Evolutionary conservation across 1,140 invertebrate genomes (phyloP), one percentile per base, ranked within the genome.

Genomic region (Drosophila orosa): DNA sequence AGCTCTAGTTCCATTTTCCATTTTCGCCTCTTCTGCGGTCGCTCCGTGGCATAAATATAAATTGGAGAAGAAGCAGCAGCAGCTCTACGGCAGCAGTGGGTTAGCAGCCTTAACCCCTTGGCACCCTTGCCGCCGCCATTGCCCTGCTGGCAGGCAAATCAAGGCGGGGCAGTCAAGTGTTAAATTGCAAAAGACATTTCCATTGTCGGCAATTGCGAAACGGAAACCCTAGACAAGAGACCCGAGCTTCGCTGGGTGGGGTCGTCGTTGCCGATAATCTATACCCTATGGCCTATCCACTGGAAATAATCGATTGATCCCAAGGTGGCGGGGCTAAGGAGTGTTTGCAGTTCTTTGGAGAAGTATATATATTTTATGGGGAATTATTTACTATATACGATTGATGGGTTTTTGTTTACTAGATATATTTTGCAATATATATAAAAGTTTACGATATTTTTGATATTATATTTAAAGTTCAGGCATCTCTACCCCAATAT

Each of bases 101-200:
- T 24, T 58, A n/a, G 24, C 44, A 45, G 42, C 40, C 54, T 59
- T 35, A 44, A 40, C 61, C 44, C 55, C 60, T 35, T 47, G 52
- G 13, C 13, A n/a, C 40, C 60, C 37, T 45, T 73, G 61, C 54
- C 57, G 61, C 54, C 57, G 61, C 74, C 79, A 68, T 62, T 60
- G 45, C 45, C 48, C 55, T 54, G 37, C 29, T 60, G 56, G 42
- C 62, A 55, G 52, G 74, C 66, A 77, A 76, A 67, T 77, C 67
- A 62, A 80, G 69, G 65, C 77, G 45, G 57, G 55, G 69, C 86
- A 86, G 48, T 82, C 80, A 85, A 80, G 87, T 90, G 85, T 85
- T 86, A 90, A 90, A 90, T 90, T 90, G 85, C 68, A 90, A 89
- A 81, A 84, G 85, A 84, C 84, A 81, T 68, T 77, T 75, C 74